Evolutionary conservation across 1,140 invertebrate species (phyloP), one percentile per base, ranked within the genome.

Genomic region (Drosophila subpulchrella): DNA sequence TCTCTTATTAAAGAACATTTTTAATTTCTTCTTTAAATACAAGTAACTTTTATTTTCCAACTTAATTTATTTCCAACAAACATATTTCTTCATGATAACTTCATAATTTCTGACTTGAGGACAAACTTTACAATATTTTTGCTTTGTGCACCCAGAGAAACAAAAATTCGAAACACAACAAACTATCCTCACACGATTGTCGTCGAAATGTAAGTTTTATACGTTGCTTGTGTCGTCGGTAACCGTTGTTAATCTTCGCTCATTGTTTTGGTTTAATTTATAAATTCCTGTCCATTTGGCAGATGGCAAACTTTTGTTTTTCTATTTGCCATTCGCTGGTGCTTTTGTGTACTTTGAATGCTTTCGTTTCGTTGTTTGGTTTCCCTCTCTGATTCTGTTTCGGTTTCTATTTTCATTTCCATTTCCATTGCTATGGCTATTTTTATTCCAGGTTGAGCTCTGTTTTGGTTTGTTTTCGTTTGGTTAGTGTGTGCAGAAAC

Each of bases 181-280:
- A 66, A 65, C 71, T 82, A 78, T 81, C 46, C 60, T 58, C 67
- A 73, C 67, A 73, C 66, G 61, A 82, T 61, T 86, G 67, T 75
- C 70, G 55, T 67, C 47, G 54, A 46, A 76, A 58, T 67, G 57
- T 54, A 34, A 67, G 54, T 65, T 44, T 75, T 50, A 59, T 46
- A 56, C 24, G 50, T 12, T 44, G 30, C 42, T 48, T 75, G 32
- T 54, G 68, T 65, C 61, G 48, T 20, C 20, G 20, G 59, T 86
- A 80, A 74, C 77, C 67, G 80, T 73, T 89, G 80, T 88, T 88
- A 89, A 89, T 90, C 84, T 86, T 86, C 78, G 73, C 44, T 53
- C 84, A 90, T 88, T 88, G 84, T 88, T 88, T 88, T 89, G 80
- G 80, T 89, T 88, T 88, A 88, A 88, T 88, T 88, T 88, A 86